A percentile compares a stretch with the other conserved stretches of the same genome.
Evolutionary conservation across 2,797 vertebrate species (phyloP).

Genomic region (Malacoctenus gilli): DNA sequence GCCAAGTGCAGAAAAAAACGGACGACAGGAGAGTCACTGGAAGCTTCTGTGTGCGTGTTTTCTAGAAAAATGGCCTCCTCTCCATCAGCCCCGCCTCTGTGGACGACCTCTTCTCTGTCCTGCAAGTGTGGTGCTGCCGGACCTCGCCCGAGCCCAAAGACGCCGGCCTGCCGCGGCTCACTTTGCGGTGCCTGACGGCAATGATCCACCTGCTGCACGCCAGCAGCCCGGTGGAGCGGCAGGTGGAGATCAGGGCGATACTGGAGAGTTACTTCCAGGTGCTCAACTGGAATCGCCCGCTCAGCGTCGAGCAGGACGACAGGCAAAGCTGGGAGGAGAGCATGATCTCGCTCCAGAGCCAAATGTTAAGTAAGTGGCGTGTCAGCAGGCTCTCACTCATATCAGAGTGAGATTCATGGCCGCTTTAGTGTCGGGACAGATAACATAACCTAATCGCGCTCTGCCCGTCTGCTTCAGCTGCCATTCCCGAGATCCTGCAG

Average conservation of each 20-base stretch:
- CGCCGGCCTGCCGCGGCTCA: constrained; percentile 69
- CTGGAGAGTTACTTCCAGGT: constrained; percentile 91
- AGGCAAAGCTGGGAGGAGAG: constrained; percentile 78
- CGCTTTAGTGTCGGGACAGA: too few relatives aligned
- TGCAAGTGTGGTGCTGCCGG: constrained; percentile 80
- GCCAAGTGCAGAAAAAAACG: not conserved
- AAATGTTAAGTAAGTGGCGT: constrained; percentile 94
- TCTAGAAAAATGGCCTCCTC: constrained; percentile 88
- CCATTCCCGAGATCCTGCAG: constrained; percentile 92
- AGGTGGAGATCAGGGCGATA: constrained; percentile 85
- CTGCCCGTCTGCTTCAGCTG: constrained; percentile 77
- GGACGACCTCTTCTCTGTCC: constrained; percentile 86
- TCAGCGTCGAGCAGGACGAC: constrained; percentile 61
- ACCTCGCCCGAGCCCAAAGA: constrained; percentile 43
- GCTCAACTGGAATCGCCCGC: constrained; percentile 88
- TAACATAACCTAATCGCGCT: too few relatives aligned
- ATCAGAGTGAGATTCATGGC: too few relatives aligned
- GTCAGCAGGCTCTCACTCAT: not conserved
- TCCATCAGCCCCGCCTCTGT: constrained; percentile 83
- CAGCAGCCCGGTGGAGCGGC: constrained; percentile 84
- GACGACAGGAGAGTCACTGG: not conserved
- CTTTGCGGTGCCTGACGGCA: constrained; percentile 84
- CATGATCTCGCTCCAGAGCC: constrained; percentile 85
- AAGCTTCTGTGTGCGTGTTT: constrained; percentile 3
- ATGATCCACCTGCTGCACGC: constrained; percentile 89